These are phyloP conservation scores for Chionomys nivalis DNA, from an alignment of 2,113 vertebrate genomes.

Conservation along the genomic window DNA sequence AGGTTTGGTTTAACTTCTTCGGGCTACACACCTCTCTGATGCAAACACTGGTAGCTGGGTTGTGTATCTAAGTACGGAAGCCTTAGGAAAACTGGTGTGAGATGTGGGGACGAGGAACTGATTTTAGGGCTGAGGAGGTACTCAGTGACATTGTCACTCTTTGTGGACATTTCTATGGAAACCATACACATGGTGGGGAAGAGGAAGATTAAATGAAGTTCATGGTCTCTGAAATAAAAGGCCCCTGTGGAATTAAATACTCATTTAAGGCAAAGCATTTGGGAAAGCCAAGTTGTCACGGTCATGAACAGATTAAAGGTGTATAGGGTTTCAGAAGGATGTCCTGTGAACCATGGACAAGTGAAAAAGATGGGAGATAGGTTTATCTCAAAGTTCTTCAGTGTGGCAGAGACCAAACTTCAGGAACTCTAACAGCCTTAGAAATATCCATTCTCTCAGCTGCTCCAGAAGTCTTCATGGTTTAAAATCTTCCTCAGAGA, in stretches of 20 bases:
- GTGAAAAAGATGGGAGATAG: neutral
- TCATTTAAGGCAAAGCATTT: neutral
- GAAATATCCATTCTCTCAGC: neutral
- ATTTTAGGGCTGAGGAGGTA: neutral
- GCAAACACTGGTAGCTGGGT: neutral
- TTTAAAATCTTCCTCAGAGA: neutral
- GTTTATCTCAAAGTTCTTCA: neutral
- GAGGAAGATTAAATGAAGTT: neutral
- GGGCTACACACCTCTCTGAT: neutral
- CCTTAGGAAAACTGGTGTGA: neutral
- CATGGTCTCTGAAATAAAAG: neutral
- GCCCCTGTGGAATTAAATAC: neutral
- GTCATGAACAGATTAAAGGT: slow-evolving; percentile 10
- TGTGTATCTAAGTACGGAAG: neutral
- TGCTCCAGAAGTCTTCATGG: neutral
- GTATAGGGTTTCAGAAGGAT: neutral
- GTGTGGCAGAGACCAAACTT: neutral
- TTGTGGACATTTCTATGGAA: neutral
- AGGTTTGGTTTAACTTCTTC: slow-evolving; percentile 29
- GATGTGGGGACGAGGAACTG: neutral
- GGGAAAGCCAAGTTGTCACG: neutral
- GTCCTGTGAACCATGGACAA: neutral
- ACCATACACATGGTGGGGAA: fast-evolving
- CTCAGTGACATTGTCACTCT: neutral
- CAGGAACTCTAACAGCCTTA: neutral